Base-by-base conservation (phyloP, 2,797 vertebrate species). In the Glyptemys insculpta region DNA sequence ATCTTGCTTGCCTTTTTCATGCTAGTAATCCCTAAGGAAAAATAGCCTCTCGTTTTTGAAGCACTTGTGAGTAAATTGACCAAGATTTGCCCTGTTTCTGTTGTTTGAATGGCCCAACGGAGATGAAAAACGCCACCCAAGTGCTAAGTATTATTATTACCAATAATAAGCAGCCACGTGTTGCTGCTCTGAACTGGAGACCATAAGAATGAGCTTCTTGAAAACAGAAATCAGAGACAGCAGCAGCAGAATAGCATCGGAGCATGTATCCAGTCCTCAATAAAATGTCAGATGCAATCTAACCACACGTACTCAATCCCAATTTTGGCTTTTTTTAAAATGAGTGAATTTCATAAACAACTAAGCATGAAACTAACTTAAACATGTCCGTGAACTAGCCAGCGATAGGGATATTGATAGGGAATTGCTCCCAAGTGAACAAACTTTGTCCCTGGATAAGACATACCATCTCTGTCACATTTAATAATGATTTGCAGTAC, bases 341-440 rank as follows among this genome's bases (percentile, higher is more conserved):
- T 87, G 79, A 95, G 25, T 86, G 79, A 94, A 86, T 72, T 85
- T 57, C 57, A 68, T 52, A 91, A 56, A 79, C 50, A 85, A n/a
- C 49, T 81, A 44, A 87, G 27, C 53, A 79, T 87, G 81, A 87
- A 52, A 41, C 8, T 79, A 72, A 81, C 4, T 31, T 68, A 87
- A 88, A 80, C 15, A 15, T 9, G 76, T 31, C 2, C 56, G n/a
- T 83, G 86, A 56, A 79, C 41, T 34, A 52, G 41, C n/a, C 41
- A 5, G 6, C 23, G 31, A 87, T 3, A 15, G 41, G 41, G 41
- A 41, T 41, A 41, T 41, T 41, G 41, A 41, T 41, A 41, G 6
- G 6, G 27, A 90, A 49, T 74, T 52, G 56, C 78, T 34, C 54
- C 6, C n/a, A 54, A 59, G 15, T 41, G 65, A 83, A 49, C 29